phyloP scores from a whole-genome alignment of 2,888 invertebrate species.

The Drosophila ustulata region DNA sequence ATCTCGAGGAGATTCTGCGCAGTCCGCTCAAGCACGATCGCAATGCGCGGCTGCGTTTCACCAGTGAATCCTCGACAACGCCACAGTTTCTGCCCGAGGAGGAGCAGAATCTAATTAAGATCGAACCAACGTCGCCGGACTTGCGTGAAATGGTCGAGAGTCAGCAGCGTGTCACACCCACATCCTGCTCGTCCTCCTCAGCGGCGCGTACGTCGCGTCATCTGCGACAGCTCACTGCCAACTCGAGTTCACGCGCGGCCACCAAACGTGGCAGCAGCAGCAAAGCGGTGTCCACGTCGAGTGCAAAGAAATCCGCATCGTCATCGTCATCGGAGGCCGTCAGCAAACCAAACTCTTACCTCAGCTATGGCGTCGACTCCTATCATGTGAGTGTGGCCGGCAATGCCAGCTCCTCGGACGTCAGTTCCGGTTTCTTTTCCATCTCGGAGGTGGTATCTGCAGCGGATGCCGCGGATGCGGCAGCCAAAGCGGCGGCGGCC shows the following conservation, averaged over 20 bases:
- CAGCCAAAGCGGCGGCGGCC: slow-evolving; percentile 63
- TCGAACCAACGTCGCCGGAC: slow-evolving; percentile 82
- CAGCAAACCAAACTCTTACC: slow-evolving; percentile 60
- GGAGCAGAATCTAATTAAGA: slow-evolving; percentile 80
- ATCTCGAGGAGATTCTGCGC: slow-evolving; percentile 84
- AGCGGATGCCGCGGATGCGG: slow-evolving; percentile 70
- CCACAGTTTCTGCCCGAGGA: slow-evolving; percentile 78
- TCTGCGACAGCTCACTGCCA: slow-evolving; percentile 62
- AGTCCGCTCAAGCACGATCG: slow-evolving; percentile 83
- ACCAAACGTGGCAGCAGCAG: slow-evolving; percentile 31
- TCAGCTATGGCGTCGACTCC: slow-evolving; percentile 69
- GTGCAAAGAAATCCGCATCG: slow-evolving; percentile 46
- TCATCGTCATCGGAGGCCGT: slow-evolving; percentile 11
- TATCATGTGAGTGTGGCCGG: slow-evolving; percentile 59
- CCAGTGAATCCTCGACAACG: slow-evolving; percentile 81
- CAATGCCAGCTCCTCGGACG: slow-evolving; percentile 62
- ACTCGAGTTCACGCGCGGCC: slow-evolving; percentile 29
- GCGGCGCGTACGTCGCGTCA: slow-evolving; percentile 70
- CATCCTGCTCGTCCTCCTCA: slow-evolving; percentile 48
- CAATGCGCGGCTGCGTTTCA: slow-evolving; percentile 79
- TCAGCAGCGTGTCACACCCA: slow-evolving; percentile 52
- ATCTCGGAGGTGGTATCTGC: slow-evolving; percentile 75
- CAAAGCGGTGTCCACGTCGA: slow-evolving; percentile 30
- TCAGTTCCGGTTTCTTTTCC: slow-evolving; percentile 68
- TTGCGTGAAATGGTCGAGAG: slow-evolving; percentile 80